Base-by-base conservation (phyloP, 2,113 vertebrate species). In the Datnioides undecimradiatus region DNA sequence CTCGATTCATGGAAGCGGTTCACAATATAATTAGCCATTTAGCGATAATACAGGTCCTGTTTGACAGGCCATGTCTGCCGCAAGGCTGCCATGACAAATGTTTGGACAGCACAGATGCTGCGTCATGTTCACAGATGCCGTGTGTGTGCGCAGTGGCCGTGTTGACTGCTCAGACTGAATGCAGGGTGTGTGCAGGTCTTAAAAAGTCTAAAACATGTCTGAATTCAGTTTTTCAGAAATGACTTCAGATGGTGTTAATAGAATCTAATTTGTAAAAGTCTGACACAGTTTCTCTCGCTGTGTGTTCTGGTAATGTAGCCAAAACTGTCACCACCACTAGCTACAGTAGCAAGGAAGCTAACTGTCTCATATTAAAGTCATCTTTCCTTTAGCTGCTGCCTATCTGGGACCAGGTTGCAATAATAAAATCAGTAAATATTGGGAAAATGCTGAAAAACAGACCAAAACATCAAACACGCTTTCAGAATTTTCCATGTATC, bases 61-160 rank as follows among this genome's bases (percentile, higher is more conserved):
- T 46, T 68, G 43, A 51, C 40, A 21, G 27, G 23, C 12, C 25
- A 13, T 38, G 68, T 60, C 52, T 75, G 71, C 34, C 19, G 41
- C n/a, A 41, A 19, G 65, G 14, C 23, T 69, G 14, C 12, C 34
- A n/a, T 4, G 17, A 36, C 36, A 23, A 46, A 54, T 23, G 21
- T 12, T 41, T 27, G 48, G 19, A 73, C 46, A 43, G 45, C 16
- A 4, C 31, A 38, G 31, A 54, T 31, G 52, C 5, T 57, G 2
- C 40, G 11, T n/a, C 38, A 31, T 6, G 14, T 54, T 41, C 16
- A n/a, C 52, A 62, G 38, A 62, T n/a, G n/a, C n/a, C n/a, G n/a
- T 72, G 9, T 54, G 33, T 11, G 40, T 10, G 29, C 5, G 17
- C 7, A 2, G 17, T 68, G 55, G 14, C 16, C 17, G 38, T 49